These are phyloP conservation scores for Temnothorax curvispinosus DNA, from an alignment of 1,140 invertebrate species.

Conservation along the genomic window DNA sequence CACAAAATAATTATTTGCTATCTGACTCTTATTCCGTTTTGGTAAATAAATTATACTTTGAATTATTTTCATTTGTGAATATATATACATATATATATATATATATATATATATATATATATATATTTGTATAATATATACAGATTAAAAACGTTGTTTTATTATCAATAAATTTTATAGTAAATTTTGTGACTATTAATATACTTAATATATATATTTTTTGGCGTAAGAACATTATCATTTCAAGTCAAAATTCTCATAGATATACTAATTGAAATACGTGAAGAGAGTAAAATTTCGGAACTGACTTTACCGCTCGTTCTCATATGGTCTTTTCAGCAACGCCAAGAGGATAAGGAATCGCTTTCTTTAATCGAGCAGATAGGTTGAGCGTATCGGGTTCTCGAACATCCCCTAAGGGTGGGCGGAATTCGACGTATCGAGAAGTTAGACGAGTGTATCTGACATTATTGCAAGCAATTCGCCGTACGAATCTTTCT, in stretches of 20 bases:
- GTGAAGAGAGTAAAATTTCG: background rate
- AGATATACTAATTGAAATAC: background rate
- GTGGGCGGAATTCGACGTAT: conserved; percentile 66
- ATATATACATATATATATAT: background rate
- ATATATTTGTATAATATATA: background rate
- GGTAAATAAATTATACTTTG: background rate
- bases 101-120: background rate
- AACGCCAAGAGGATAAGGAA: conserved; percentile 54
- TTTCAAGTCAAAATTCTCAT: background rate
- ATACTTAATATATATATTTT: background rate
- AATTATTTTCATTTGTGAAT: background rate
- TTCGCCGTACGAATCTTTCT: conserved; percentile 59
- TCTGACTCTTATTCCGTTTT: background rate
- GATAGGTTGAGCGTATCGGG: conserved; percentile 70
- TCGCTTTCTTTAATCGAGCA: conserved; percentile 71
- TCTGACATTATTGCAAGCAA: conserved; percentile 76
- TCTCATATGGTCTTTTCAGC: conserved; percentile 30
- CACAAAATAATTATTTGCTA: background rate
- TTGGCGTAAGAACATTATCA: background rate
- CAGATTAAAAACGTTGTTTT: background rate
- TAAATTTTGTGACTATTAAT: background rate
- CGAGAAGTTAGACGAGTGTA: conserved; percentile 72
- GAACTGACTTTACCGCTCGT: background rate
- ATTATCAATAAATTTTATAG: background rate
- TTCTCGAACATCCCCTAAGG: conserved; percentile 64